Percentiles rank a stretch among this genome's conserved stretches.
These are phyloP conservation scores for Eutolmus rufibarbis DNA, from an alignment of 2,888 invertebrate species.

Conservation along the genomic window DNA sequence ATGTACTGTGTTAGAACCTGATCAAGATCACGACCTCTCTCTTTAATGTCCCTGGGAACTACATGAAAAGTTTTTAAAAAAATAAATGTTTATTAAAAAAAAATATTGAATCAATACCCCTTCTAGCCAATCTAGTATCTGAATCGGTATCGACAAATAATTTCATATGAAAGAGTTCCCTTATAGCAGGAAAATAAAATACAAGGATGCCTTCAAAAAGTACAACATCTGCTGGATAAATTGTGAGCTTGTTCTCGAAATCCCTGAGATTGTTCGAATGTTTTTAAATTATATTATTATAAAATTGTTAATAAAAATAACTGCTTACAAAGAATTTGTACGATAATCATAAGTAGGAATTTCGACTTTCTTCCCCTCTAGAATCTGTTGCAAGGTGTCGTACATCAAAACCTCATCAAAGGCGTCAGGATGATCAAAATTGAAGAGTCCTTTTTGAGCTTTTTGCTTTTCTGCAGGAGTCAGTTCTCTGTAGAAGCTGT, in stretches of 20 bases:
- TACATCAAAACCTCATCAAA: slow-evolving; percentile 89
- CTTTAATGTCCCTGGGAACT: slow-evolving; percentile 96
- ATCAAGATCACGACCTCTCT: slow-evolving; percentile 91
- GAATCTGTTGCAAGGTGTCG: slow-evolving; percentile 80
- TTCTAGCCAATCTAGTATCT: slow-evolving; percentile 92
- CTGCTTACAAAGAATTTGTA: slow-evolving; percentile 81
- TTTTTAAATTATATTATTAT: not conserved
- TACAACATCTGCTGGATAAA: slow-evolving; percentile 96
- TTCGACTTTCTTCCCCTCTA: slow-evolving; percentile 85
- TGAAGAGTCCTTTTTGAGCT: slow-evolving; percentile 89
- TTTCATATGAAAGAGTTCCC: slow-evolving; percentile 98
- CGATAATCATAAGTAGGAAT: slow-evolving; percentile 95
- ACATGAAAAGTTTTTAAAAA: slow-evolving; percentile 42
- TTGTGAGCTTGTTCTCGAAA: slow-evolving; percentile 74
- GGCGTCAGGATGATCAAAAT: slow-evolving; percentile 99
- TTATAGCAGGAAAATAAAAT: slow-evolving; percentile 94
- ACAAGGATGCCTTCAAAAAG: slow-evolving; percentile 97
- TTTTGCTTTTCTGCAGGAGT: slow-evolving; percentile 79
- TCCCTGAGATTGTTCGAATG: slow-evolving; percentile 60
- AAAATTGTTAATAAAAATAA: not conserved
- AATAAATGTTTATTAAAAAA: slow-evolving; percentile 52
- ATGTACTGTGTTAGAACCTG: slow-evolving; percentile 96
- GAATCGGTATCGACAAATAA: slow-evolving; percentile 99
- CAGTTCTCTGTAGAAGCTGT: slow-evolving; percentile 94
- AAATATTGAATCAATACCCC: slow-evolving; percentile 71